phyloP scores from a whole-genome alignment of 2,888 invertebrate species.

The Amphipoea lucens region DNA sequence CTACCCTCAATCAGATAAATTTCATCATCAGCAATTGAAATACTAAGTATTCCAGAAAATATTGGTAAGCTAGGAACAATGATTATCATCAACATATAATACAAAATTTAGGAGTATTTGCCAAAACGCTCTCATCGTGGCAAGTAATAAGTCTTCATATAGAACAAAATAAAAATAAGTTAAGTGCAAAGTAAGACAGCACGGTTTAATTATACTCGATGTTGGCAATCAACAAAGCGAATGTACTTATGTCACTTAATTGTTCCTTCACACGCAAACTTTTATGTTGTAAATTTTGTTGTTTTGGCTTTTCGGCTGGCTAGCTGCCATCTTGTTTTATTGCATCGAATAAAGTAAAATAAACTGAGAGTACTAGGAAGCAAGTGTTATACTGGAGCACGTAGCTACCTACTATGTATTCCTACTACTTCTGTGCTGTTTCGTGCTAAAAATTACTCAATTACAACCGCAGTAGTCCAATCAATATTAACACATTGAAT shows the following conservation, averaged over 20 bases:
- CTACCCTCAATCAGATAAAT: neutral
- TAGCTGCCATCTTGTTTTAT: slow-evolving; percentile 59
- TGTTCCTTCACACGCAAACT: slow-evolving; percentile 75
- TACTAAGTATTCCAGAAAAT: neutral
- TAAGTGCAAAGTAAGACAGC: slow-evolving; percentile 59
- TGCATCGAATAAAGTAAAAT: slow-evolving; percentile 42
- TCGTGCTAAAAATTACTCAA: slow-evolving; percentile 13
- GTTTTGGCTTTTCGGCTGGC: slow-evolving; percentile 63
- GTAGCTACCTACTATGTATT: neutral
- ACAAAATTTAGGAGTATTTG: neutral
- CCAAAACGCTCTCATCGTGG: neutral
- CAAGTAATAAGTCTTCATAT: neutral
- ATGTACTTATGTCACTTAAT: slow-evolving; percentile 75
- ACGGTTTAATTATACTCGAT: slow-evolving; percentile 63
- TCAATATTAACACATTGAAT: neutral
- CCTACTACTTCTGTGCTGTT: neutral
- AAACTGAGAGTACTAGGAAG: slow-evolving; percentile 7
- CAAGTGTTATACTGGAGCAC: slow-evolving; percentile 5
- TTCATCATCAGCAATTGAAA: neutral
- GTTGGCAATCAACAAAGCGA: slow-evolving; percentile 74
- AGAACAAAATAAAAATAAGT: slow-evolving; percentile 26
- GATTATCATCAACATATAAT: neutral
- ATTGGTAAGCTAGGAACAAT: too few species aligned
- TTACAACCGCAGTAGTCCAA: slow-evolving; percentile 11
- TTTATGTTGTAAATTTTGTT: slow-evolving; percentile 65